A percentile compares a stretch with the other conserved stretches of the same genome.
Evolutionary conservation across 2,113 vertebrate species (phyloP).

Genomic region (Coptodon rendalli): DNA sequence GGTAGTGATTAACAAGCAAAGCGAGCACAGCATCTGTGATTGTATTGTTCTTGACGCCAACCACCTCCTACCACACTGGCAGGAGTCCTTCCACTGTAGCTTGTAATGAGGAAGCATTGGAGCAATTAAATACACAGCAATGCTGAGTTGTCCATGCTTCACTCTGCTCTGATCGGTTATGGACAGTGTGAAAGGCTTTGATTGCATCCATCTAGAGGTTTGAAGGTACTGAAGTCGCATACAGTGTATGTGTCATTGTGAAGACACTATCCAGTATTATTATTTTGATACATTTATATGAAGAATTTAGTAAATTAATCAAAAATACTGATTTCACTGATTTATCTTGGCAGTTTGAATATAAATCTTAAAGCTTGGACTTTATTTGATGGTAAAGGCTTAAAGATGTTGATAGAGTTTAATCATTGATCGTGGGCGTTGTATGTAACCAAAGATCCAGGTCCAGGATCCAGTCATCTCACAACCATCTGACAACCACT

Average conservation of each 20-base stretch:
- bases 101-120: conserved; percentile 1
- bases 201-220: neutral
- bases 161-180: neutral
- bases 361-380: neutral
- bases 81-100: conserved; percentile 14
- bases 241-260: neutral
- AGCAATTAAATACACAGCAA: conserved; percentile 4
- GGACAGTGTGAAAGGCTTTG: neutral
- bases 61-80: conserved; percentile 21
- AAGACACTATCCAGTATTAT: neutral
- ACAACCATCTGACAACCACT: neutral
- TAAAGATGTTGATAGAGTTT: neutral
- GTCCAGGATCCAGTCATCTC: neutral
- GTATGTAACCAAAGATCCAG: neutral
- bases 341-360: neutral
- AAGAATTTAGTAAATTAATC: neutral
- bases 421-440: neutral
- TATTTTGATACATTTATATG: neutral
- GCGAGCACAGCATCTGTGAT: conserved; percentile 8
- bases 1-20: conserved; percentile 25
- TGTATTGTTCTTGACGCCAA: conserved; percentile 12
- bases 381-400: neutral
- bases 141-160: neutral
- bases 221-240: neutral
- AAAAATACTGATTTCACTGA: neutral